These are phyloP conservation scores for Cancer borealis DNA, from an alignment of 2,888 invertebrate species.

Conservation along the genomic window DNA sequence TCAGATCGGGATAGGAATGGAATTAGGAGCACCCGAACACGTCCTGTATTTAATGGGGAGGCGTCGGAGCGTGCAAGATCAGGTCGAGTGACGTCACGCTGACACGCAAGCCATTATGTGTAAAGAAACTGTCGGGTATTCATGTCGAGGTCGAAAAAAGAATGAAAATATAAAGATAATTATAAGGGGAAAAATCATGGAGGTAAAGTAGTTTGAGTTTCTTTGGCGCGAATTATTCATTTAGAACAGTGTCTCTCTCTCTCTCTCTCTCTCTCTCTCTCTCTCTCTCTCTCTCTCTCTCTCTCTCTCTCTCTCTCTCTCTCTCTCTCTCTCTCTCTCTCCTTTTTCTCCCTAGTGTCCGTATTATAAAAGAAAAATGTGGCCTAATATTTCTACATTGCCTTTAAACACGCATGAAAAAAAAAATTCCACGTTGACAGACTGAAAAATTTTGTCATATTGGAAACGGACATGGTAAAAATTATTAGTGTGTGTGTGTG, in stretches of 20 bases:
- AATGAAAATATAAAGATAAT: background rate
- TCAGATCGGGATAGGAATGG: background rate
- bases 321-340: no score
- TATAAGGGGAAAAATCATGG: background rate
- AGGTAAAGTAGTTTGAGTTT: background rate
- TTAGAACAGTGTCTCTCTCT: background rate
- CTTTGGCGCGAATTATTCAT: background rate
- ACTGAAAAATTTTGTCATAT: background rate
- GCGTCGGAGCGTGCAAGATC: background rate
- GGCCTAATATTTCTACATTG: background rate
- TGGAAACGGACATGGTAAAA: background rate
- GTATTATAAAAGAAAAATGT: background rate
- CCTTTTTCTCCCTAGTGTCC: no score
- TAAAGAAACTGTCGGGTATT: background rate
- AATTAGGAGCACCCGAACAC: background rate
- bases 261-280: no score
- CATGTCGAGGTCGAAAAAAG: background rate
- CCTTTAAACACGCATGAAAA: background rate
- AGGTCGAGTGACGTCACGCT: background rate
- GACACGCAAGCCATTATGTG: background rate
- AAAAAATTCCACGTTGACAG: background rate
- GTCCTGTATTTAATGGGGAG: background rate
- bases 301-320: no score
- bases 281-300: no score
- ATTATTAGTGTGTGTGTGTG: background rate